Base-by-base conservation (phyloP, 2,113 vertebrate species). In the Anolis sagrei region DNA sequence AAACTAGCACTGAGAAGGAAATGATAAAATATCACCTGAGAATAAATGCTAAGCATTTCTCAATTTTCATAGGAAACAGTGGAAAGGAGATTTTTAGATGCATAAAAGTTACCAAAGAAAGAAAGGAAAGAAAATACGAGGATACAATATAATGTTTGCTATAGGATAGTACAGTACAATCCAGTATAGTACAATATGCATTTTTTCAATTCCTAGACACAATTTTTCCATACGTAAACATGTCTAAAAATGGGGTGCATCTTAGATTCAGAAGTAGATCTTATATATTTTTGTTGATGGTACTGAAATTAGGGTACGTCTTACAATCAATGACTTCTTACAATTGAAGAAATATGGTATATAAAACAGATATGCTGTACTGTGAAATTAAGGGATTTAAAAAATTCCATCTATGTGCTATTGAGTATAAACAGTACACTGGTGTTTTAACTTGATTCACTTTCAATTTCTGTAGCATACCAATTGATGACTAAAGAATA, bases 1-100 rank as follows among this genome's bases (percentile, higher is more conserved):
- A 81, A 87, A 23, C 77, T 39, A 11, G 23, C 61, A 75, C 25
- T 62, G 62, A 92, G 90, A 90, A 36, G 23, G 82, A 79, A 83
- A 80, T 76, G 85, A 88, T 86, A 84, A 86, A 86, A 86, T 48
- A 89, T 54, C 82, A 1, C n/a, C 23, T 83, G 73, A 88, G 84
- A 82, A 78, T 90, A 87, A 0, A 48, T 78, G 5, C 78, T 77
- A 90, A 21, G 21, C 23, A 87, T 7, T 76, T 76, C 16, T 77
- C 32, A 9, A 4, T 4, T 83, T 5, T 4, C 13, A 25, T 66
- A 79, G 51, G 49, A 78, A 32, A 72, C 29, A 0, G 0, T 79
- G 77, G 21, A 87, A 54, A 1, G 58, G 76, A 19, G 0, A 19
- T 75, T 54, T 51, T 75, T 51, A 34, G 9, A 39, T 74, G n/a